Base-by-base conservation (phyloP, 2,888 invertebrate species). In the Andrena marginata region DNA sequence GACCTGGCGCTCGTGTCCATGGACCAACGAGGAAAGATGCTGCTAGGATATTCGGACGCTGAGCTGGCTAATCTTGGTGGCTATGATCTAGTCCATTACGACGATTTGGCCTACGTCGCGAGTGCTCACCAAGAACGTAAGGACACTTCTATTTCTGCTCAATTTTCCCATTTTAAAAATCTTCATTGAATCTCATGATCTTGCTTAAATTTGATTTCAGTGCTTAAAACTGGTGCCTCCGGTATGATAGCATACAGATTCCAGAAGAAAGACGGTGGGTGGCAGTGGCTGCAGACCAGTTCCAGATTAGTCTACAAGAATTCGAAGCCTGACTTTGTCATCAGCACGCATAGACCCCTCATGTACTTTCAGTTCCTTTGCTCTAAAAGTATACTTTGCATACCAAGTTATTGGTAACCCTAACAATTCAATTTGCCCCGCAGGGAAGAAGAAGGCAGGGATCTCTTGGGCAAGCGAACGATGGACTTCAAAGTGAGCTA, bases 401-500 rank as follows among this genome's bases (percentile, higher is more conserved):
- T 26, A 10, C 10, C 26, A 23, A 26, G 42, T 1, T 10, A 29
- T n/a, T 4, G 4, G 33, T 10, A 23, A 42, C 0, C 6, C 26
- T 7, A 49, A 13, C 0, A 0, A n/a, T 23, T 2, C 0, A 54
- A 7, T 16, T 2, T 31, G 3, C 35, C 3, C 13, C 5, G 1
- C 94, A 99, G 98, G 96, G 99, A 99, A 94, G 99, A 99, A 94
- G 99, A 99, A 95, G 99, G 99, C 13, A 96, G 98, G 86, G 99
- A 99, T 94, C 95, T 99, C 82, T 95, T 99, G 67, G 99, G 99
- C 49, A 99, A 99, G 94, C 96, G 99, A 86, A 99, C 99, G 6
- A 99, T 99, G 98, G 99, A 99, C 94, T 99, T 99, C 94, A 99
- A 99, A 96, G 98, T 98, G 75, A 99, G 99, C 93, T 99, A 99